A percentile compares a stretch with the other conserved stretches of the same genome.
These are phyloP conservation scores for Helicoverpa zea DNA, from an alignment of 1,140 invertebrate genomes.

Conservation along the genomic window DNA sequence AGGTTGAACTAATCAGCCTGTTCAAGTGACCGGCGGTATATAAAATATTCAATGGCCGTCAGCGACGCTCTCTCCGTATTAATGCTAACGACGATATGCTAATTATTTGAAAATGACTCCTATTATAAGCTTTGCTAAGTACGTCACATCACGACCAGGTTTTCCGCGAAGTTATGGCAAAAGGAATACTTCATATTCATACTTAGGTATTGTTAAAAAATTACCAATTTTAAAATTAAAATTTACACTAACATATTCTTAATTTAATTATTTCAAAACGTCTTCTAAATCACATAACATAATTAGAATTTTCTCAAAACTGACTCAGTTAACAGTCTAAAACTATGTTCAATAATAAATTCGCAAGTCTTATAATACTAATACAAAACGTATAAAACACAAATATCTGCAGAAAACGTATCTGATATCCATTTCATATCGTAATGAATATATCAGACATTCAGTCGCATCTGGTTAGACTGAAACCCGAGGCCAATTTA, in stretches of 20 bases:
- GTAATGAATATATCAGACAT: not conserved
- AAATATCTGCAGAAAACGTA: not conserved
- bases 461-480: not conserved
- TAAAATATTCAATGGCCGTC: conserved; percentile 47
- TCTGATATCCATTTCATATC: too few relatives aligned
- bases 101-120: conserved; percentile 22
- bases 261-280: too few relatives aligned
- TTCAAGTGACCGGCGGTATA: conserved; percentile 33
- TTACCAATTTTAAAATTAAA: too few relatives aligned
- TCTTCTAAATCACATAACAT: too few relatives aligned
- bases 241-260: too few relatives aligned
- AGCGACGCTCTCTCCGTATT: conserved; percentile 32
- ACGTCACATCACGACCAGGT: not conserved
- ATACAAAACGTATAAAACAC: not conserved
- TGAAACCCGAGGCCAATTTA: conserved; percentile 3
- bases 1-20: conserved; percentile 71
- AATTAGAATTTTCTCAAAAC: too few relatives aligned
- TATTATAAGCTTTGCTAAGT: not conserved
- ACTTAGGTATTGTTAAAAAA: too few relatives aligned
- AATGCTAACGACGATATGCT: conserved; percentile 18
- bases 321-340: too few relatives aligned
- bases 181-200: not conserved
- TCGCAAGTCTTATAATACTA: not conserved
- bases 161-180: not conserved
- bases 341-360: not conserved